A percentile compares a stretch with the other conserved stretches of the same genome.
phyloP scores from a whole-genome alignment of 2,113 vertebrate species.

The Herpailurus yagouaroundi region DNA sequence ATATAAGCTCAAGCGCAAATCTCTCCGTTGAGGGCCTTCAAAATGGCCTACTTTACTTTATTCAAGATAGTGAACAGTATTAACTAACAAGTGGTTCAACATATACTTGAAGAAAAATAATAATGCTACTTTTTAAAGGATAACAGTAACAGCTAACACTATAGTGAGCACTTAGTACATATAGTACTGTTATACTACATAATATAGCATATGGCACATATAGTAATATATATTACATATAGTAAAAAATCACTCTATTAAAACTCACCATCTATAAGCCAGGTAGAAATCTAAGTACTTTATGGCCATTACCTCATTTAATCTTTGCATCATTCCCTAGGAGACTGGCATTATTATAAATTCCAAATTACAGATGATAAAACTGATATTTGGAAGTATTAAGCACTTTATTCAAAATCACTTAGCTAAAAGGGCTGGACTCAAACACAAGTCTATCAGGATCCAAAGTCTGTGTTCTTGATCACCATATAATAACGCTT shows the following conservation, averaged over 20 bases:
- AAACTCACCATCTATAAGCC: not conserved
- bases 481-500: not conserved
- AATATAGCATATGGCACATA: slow-evolving; percentile 14
- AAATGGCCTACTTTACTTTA: slow-evolving; percentile 64
- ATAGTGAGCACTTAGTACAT: not conserved
- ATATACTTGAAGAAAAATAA: slow-evolving; percentile 32
- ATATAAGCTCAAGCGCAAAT: slow-evolving; percentile 52
- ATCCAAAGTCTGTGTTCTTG: not conserved
- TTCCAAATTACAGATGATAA: slow-evolving; percentile 37
- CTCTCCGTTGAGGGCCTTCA: not conserved
- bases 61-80: slow-evolving; percentile 29
- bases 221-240: not conserved
- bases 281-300: slow-evolving; percentile 22
- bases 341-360: not conserved
- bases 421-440: not conserved
- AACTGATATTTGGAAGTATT: slow-evolving; percentile 6
- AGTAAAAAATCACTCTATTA: not conserved
- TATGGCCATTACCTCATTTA: slow-evolving; percentile 26
- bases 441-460: not conserved
- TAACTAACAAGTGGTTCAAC: slow-evolving; percentile 39
- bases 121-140: slow-evolving; percentile 6
- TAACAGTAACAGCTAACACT: slow-evolving; percentile 3
- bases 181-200: not conserved
- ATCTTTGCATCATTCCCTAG: not conserved
- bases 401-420: slow-evolving; percentile 34